Conservation (phyloP, 2,797 vertebrate species). For the Mormyrus hasselquistii region DNA sequence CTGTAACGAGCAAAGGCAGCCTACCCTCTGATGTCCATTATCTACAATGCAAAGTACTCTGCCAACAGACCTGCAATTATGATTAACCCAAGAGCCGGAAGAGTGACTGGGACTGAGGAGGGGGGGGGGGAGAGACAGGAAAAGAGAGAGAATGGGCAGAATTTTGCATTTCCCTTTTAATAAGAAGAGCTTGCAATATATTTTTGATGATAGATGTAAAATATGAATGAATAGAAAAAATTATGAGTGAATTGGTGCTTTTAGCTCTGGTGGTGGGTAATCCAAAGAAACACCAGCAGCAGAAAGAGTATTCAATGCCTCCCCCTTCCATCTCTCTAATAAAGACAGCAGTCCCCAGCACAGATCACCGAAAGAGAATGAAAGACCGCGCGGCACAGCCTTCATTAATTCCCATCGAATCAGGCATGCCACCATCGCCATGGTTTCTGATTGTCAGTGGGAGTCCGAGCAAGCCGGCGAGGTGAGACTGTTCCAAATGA, state of each 20-base stretch:
- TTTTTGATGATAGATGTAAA: conserved; percentile 15
- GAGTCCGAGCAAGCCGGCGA: not conserved
- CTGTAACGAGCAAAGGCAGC: not conserved
- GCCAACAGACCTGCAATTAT: not conserved
- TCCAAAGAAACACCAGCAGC: not conserved
- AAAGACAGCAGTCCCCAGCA: conserved; percentile 4
- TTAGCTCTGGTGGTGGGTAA: not conserved
- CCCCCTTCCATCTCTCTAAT: not conserved
- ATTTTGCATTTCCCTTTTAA: conserved; percentile 8
- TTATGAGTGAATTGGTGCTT: not conserved
- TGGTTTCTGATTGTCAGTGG: conserved; percentile 15
- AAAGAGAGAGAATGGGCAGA: not conserved
- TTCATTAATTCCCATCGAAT: conserved; percentile 21
- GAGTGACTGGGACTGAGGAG: not conserved
- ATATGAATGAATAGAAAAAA: conserved; percentile 11
- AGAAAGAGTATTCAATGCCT: not conserved
- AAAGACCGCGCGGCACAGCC: not conserved
- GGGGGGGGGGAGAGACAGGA: not conserved
- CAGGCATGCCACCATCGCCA: conserved; percentile 12
- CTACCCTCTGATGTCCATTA: conserved; percentile 13
- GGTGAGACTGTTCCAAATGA: not conserved
- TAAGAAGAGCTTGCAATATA: not conserved
- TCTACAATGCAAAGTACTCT: conserved; percentile 17
- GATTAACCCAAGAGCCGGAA: not conserved
- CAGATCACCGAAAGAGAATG: not conserved